A percentile compares a stretch with the other conserved stretches of the same genome.
phyloP scores from a whole-genome alignment of 2,797 vertebrate species.

The Nannoperca australis region DNA sequence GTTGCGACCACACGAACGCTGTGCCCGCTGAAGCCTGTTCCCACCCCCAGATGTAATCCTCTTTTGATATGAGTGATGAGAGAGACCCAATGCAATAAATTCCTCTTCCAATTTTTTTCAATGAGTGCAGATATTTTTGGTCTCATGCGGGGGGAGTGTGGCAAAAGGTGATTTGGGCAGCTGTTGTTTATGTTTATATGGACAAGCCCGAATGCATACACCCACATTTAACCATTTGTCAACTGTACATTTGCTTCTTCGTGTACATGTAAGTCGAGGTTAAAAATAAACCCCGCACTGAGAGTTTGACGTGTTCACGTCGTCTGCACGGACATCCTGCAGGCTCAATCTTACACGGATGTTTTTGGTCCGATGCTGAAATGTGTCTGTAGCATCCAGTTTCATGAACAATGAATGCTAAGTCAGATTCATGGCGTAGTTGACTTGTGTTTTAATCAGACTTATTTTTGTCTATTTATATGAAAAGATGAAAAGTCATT shows the following conservation, averaged over 20 bases:
- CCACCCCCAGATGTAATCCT: constrained; percentile 49
- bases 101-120: constrained; percentile 41
- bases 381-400: too few relatives aligned
- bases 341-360: neutral
- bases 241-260: constrained; percentile 11
- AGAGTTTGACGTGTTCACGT: constrained; percentile 2
- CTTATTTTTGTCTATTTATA: neutral
- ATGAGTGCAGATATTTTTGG: constrained; percentile 51
- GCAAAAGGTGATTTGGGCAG: constrained; percentile 32
- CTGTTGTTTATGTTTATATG: constrained; percentile 11
- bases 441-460: neutral
- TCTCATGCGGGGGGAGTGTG: constrained; percentile 42
- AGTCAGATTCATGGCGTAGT: neutral
- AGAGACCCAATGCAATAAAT: constrained; percentile 30
- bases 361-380: neutral
- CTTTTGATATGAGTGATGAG: constrained; percentile 53
- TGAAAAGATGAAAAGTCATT: neutral
- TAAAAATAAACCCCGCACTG: constrained; percentile 41
- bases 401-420: too few relatives aligned
- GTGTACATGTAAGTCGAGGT: constrained; percentile 10
- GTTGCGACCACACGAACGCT: constrained; percentile 17
- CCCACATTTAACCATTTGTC: constrained; percentile 23
- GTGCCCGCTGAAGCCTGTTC: constrained; percentile 29
- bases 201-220: constrained; percentile 11
- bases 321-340: neutral